Base-by-base conservation (phyloP, 2,113 vertebrate genomes). In the Vulpes vulpes region DNA sequence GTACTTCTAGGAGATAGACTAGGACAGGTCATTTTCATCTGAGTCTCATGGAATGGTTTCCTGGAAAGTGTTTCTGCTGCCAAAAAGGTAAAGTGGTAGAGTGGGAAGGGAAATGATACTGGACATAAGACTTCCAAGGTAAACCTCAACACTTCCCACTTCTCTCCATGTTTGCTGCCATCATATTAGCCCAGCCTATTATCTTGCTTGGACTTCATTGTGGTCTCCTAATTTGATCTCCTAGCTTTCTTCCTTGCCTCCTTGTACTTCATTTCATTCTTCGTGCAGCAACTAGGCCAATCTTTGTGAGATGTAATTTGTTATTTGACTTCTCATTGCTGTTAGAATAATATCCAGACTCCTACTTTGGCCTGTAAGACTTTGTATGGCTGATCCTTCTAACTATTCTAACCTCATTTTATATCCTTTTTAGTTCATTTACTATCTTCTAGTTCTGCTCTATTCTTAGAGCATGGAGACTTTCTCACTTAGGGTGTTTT, bases 301-400 rank as follows among this genome's bases (percentile, higher is more conserved):
- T 65, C 25, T 96, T 94, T 86, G 55, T 79, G 73, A 96, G 86
- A 67, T 64, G 0, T 82, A 53, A 82, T 22, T 65, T 7, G 8
- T 93, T 78, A 92, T 49, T 94, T 86, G 59, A 95, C 30, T 92
- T 96, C 67, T 89, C 22, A 30, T 27, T 86, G 79, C 60, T 76
- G 30, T 64, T 94, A 74, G n/a, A 80, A 62, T 91, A 80, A 80
- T 81, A 69, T 32, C 78, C 30, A 93, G 69, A 86, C 78, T 95
- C 25, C 51, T 82, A 27, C 35, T 6, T 78, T 94, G 59, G 51
- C 59, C 30, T 87, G 5, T 8, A 78, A 59, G 86, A 65, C 15
- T 83, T 87, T 38, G 1, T 71, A 4, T 83, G 51, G n/a, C 60
- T 89, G 8, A 51, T 82, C 35, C 57, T 96, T 25, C n/a, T 91